A percentile compares a stretch with the other conserved stretches of the same genome.
Conservation (phyloP, 2,888 invertebrate species). For the Eueremaeus valkanovi region DNA sequence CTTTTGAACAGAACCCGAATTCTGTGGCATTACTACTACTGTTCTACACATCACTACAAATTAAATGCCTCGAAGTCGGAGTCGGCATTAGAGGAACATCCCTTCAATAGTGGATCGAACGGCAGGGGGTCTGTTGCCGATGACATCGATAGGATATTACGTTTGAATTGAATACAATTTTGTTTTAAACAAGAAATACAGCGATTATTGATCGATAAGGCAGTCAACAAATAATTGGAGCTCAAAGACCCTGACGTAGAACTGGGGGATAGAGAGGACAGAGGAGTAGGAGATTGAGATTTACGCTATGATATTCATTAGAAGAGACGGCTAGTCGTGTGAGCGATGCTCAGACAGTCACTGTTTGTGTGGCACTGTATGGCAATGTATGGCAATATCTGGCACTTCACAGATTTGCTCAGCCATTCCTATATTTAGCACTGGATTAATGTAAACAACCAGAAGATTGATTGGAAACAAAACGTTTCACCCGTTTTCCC, state of each 20-base stretch:
- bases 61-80: not conserved
- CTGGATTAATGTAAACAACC: slow-evolving; percentile 15
- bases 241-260: not conserved
- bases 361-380: too few relatives aligned
- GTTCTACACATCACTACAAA: not conserved
- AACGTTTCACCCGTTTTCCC: not conserved
- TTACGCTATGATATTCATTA: not conserved
- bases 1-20: not conserved
- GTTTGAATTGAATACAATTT: slow-evolving; percentile 15
- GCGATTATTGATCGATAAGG: slow-evolving; percentile 14
- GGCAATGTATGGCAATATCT: not conserved
- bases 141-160: slow-evolving; percentile 16
- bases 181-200: not conserved
- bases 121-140: slow-evolving; percentile 6
- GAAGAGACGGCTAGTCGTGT: not conserved
- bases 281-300: not conserved
- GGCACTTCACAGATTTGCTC: slow-evolving; percentile 10
- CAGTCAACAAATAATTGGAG: slow-evolving; percentile 21
- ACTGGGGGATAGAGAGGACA: not conserved
- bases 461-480: slow-evolving; percentile 8
- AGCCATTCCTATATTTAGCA: slow-evolving; percentile 26
- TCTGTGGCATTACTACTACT: slow-evolving; percentile 1
- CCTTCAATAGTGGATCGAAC: not conserved
- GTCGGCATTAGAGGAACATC: slow-evolving; percentile 18
- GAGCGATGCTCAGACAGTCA: not conserved